Conservation (phyloP, 2,797 vertebrate species). For the Halcyon badia region DNA sequence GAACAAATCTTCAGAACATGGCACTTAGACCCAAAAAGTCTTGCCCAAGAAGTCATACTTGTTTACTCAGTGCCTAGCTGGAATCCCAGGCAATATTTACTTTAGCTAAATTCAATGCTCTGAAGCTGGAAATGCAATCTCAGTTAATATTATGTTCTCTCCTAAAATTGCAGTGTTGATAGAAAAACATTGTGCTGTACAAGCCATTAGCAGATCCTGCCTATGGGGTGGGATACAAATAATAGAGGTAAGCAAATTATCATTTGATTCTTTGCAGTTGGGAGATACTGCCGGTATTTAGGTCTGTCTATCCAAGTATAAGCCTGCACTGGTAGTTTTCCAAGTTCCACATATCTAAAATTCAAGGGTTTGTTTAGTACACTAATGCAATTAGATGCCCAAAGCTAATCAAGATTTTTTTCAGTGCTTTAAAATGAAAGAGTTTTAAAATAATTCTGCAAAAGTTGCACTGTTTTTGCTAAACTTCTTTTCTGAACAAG, state of each 20-base stretch:
- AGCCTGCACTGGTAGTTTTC: neutral
- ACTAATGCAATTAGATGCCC: neutral
- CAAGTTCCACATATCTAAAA: neutral
- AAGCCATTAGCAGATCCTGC: conserved; percentile 11
- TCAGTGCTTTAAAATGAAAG: neutral
- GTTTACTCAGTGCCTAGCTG: neutral
- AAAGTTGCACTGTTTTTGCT: neutral
- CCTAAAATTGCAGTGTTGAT: neutral
- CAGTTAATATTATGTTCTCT: neutral
- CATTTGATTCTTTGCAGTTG: neutral
- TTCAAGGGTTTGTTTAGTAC: neutral
- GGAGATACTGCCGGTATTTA: neutral
- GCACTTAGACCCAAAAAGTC: neutral
- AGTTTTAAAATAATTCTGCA: conserved; percentile 6
- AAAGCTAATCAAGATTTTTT: conserved; percentile 38
- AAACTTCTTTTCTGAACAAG: neutral
- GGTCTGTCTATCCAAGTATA: neutral
- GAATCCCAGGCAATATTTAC: neutral
- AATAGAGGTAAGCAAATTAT: conserved; percentile 6
- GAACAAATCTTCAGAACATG: neutral
- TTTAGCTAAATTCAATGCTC: conserved; percentile 10
- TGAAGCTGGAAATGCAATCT: conserved; percentile 29
- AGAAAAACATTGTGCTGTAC: neutral
- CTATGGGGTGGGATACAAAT: neutral
- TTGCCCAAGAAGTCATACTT: neutral